Base-by-base conservation (phyloP, 2,888 invertebrate genomes). In the Anoplius nigerrimus region DNA sequence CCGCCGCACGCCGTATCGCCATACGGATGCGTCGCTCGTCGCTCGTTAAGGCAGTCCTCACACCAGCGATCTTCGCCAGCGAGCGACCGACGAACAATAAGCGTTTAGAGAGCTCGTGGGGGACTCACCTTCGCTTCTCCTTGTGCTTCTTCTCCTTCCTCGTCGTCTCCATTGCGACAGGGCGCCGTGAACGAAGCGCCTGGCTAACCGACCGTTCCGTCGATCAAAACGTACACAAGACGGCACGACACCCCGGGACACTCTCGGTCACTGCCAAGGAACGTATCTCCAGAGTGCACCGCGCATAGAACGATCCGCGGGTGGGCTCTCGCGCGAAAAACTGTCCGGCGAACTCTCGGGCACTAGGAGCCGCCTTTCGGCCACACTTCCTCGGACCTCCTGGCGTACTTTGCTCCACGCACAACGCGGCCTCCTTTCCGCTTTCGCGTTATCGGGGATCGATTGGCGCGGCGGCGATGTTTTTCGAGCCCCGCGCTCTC, bases 111-210 rank as follows among this genome's bases (percentile, higher is more conserved):
- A 34, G 4, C 6, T n/a, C n/a, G n/a, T n/a, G 6, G 8, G 20
- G 5, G 42, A 68, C 82, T 91, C 89, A 94, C 94, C 93, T 93
- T 89, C 93, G 91, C 90, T 94, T 94, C 86, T 93, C 94, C 72
- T 80, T 80, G 63, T 76, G 67, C 56, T 78, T 79, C 90, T 92
- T 93, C 76, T 92, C 90, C 85, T 90, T 90, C 51, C 62, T 79
- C 16, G 54, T 48, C 2, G 56, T 45, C 20, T 79, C 82, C 82
- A 81, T 82, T 43, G 16, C 45, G 43, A 43, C 6, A 34, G 11
- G 13, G 5, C 43, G 54, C 34, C 2, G 24, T 16, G 6, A 55
- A 22, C 43, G 6, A 16, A 6, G 11, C 15, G n/a, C n/a, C n/a
- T 34, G 3, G 24, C 24, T n/a, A 24, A 6, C 24, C 24, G 24